phyloP scores from a whole-genome alignment of 1,140 invertebrate species.

The Camponotus floridanus region DNA sequence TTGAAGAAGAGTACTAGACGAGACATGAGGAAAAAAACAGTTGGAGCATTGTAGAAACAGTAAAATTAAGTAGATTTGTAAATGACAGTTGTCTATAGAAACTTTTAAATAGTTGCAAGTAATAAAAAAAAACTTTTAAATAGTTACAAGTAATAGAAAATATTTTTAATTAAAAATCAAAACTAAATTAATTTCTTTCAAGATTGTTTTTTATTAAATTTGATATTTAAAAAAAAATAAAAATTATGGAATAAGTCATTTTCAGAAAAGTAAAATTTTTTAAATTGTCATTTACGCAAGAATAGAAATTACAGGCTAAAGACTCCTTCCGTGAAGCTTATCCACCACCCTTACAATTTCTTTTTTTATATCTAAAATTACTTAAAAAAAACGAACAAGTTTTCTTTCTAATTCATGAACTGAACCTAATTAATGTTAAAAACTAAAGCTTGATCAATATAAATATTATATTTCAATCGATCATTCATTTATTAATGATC shows the following conservation, averaged over 20 bases:
- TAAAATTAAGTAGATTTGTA: not conserved
- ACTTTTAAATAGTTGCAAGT: not conserved
- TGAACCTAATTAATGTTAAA: conserved; percentile 18
- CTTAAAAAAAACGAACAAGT: conserved; percentile 46
- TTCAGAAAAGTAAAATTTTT: not conserved
- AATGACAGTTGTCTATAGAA: conserved; percentile 28
- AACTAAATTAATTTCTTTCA: not conserved
- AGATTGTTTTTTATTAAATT: not conserved
- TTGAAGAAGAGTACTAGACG: not conserved
- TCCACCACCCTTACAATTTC: not conserved
- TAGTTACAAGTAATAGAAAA: not conserved
- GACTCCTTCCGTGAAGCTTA: conserved; percentile 25
- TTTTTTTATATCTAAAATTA: conserved; percentile 51
- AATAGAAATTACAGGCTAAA: conserved; percentile 45
- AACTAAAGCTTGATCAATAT: conserved; percentile 18
- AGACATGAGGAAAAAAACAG: not conserved
- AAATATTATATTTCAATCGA: not conserved
- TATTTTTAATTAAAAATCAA: conserved; percentile 11
- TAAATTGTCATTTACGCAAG: conserved; percentile 31
- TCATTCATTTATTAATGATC: not conserved
- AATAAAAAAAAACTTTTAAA: too few relatives aligned
- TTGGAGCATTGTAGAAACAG: not conserved
- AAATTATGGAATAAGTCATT: conserved; percentile 6
- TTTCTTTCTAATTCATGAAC: conserved; percentile 44
- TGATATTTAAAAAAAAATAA: not conserved